phyloP scores from a whole-genome alignment of 2,888 invertebrate species.

The Entomobrya multifasciata region DNA sequence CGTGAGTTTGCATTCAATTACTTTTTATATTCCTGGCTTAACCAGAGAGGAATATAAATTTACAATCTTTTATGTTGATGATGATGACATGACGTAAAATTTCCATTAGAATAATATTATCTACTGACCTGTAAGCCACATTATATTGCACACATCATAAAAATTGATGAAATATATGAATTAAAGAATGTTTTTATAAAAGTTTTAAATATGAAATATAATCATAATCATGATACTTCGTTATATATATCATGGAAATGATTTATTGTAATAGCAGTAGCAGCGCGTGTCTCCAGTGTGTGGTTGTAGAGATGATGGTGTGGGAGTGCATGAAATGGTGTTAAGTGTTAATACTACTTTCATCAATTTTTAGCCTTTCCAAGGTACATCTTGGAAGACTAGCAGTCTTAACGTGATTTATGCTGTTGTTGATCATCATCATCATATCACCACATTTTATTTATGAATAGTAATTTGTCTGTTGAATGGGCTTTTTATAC shows the following conservation, averaged over 20 bases:
- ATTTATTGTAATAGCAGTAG: slow-evolving; percentile 23
- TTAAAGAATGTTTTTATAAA: slow-evolving; percentile 22
- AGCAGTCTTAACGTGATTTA: slow-evolving; percentile 4
- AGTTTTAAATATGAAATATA: slow-evolving; percentile 23
- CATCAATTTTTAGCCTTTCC: slow-evolving; percentile 5
- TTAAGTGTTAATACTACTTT: slow-evolving; percentile 48
- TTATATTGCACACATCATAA: not conserved
- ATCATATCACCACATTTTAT: not conserved
- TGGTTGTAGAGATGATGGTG: no score
- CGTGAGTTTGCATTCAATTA: slow-evolving; percentile 62
- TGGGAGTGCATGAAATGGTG: not conserved
- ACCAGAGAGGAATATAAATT: not conserved
- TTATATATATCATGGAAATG: slow-evolving; percentile 33
- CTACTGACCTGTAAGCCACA: no score
- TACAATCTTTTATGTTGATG: not conserved
- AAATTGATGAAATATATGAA: slow-evolving; percentile 13
- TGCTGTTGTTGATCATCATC: slow-evolving; percentile 20
- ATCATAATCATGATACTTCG: not conserved
- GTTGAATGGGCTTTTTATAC: no score
- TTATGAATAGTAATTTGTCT: no score
- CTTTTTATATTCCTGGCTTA: slow-evolving; percentile 10
- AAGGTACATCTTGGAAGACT: slow-evolving; percentile 22
- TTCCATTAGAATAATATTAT: no score
- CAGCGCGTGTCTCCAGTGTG: slow-evolving; percentile 1
- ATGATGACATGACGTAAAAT: slow-evolving; percentile 5